Evolutionary conservation across 2,888 invertebrate genomes (phyloP).

Genomic region (Spisula solida): DNA sequence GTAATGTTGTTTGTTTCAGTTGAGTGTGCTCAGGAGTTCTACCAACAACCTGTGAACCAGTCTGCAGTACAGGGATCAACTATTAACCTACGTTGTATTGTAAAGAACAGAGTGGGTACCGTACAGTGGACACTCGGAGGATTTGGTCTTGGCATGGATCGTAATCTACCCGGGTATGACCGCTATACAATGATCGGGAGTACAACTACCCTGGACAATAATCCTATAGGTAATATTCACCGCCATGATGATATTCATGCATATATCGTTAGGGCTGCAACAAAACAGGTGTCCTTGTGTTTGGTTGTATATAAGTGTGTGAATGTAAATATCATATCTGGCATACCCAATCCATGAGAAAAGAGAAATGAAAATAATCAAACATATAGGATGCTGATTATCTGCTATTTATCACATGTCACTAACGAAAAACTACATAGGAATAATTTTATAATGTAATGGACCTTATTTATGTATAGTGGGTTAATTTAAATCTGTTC

Average conservation of each 20-base stretch:
- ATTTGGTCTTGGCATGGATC: slow-evolving; percentile 94
- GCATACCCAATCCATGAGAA: no score
- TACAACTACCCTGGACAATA: not conserved
- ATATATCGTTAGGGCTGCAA: no score
- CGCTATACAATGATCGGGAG: slow-evolving; percentile 97
- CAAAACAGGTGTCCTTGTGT: no score
- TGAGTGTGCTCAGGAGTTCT: slow-evolving; percentile 93
- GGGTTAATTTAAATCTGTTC: not conserved
- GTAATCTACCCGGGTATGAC: slow-evolving; percentile 96
- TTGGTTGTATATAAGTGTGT: not conserved
- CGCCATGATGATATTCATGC: no score
- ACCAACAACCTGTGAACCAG: slow-evolving; percentile 96
- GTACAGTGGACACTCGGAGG: slow-evolving; percentile 99
- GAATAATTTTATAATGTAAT: no score
- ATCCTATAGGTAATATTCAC: slow-evolving; percentile 26
- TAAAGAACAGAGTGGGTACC: slow-evolving; percentile 95
- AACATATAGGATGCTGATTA: no score
- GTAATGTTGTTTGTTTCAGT: slow-evolving; percentile 66
- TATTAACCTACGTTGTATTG: slow-evolving; percentile 96
- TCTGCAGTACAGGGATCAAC: slow-evolving; percentile 96
- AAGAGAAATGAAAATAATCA: no score
- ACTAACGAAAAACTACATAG: no score
- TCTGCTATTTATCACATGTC: no score
- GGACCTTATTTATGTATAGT: no score
- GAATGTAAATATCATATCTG: no score